Percentiles rank a stretch among this genome's conserved stretches.
Conservation (phyloP, 2,113 vertebrate species). For the Menidia beryllina region DNA sequence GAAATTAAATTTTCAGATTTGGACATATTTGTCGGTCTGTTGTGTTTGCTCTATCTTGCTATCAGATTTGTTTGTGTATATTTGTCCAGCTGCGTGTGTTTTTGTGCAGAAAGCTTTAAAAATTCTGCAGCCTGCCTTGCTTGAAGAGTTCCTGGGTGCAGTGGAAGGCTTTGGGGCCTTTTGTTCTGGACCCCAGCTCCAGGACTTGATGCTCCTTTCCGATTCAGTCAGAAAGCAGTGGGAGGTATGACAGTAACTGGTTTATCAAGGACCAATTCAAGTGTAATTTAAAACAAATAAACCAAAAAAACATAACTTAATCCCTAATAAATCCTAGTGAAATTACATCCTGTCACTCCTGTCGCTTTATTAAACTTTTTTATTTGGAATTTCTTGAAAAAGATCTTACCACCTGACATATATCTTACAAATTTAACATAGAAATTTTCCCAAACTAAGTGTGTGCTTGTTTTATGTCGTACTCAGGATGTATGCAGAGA, state of each 20-base stretch:
- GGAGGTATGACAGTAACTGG: conserved; percentile 83
- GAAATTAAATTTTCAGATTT: not conserved
- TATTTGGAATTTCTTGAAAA: too few relatives aligned
- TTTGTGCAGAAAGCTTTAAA: conserved; percentile 83
- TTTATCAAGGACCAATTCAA: not conserved
- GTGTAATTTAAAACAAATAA: not conserved
- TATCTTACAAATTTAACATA: not conserved
- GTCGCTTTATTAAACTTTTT: too few relatives aligned
- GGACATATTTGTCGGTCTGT: conserved; percentile 6
- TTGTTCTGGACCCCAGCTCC: conserved; percentile 75
- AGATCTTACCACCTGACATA: not conserved
- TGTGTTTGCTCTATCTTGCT: conserved; percentile 28
- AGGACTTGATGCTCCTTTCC: conserved; percentile 79
- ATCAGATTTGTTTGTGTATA: conserved; percentile 12
- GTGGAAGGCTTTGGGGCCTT: conserved; percentile 82
- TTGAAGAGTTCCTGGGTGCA: conserved; percentile 86
- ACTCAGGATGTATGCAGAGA: conserved; percentile 81
- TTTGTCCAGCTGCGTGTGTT: conserved; percentile 41
- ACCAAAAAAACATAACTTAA: not conserved
- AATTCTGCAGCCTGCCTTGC: conserved; percentile 78
- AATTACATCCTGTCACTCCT: too few relatives aligned
- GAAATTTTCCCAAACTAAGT: not conserved
- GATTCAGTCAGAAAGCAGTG: conserved; percentile 83
- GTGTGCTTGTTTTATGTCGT: conserved; percentile 31
- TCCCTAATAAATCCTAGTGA: not conserved